phyloP scores from a whole-genome alignment of 2,113 vertebrate genomes.

The Malurus melanocephalus region DNA sequence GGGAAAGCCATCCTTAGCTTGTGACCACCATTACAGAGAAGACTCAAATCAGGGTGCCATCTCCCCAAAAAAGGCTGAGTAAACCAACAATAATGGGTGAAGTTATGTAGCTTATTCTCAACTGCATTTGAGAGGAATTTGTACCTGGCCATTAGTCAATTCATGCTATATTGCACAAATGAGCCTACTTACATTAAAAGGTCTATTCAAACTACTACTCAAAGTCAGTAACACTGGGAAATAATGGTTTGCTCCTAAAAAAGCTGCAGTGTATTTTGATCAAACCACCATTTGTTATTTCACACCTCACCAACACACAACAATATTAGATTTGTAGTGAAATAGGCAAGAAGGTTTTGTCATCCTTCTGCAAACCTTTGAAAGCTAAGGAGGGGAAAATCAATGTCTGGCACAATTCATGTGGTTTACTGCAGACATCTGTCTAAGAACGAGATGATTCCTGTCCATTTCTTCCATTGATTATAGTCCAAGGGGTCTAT shows the following conservation, averaged over 20 bases:
- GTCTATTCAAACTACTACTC: not conserved
- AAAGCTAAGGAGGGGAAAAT: not conserved
- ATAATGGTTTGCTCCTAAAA: not conserved
- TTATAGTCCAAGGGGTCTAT: not conserved
- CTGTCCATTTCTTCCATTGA: not conserved
- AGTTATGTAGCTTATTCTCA: not conserved
- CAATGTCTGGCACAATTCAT: not conserved
- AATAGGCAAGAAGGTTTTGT: not conserved
- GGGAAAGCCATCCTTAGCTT: not conserved
- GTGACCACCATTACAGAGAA: not conserved
- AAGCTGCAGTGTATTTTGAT: not conserved
- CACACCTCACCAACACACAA: not conserved
- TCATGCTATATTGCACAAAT: not conserved
- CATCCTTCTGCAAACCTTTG: not conserved
- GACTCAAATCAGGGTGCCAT: not conserved
- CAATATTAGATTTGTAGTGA: not conserved
- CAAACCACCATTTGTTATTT: not conserved
- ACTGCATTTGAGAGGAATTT: too few relatives aligned
- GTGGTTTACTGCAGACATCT: not conserved
- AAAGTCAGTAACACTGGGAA: not conserved
- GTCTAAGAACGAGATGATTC: not conserved
- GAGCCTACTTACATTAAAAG: not conserved
- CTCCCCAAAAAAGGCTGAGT: not conserved
- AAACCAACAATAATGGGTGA: not conserved
- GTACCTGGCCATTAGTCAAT: not conserved